Conservation (phyloP, 2,888 invertebrate genomes). For the Dynastes grantii region DNA sequence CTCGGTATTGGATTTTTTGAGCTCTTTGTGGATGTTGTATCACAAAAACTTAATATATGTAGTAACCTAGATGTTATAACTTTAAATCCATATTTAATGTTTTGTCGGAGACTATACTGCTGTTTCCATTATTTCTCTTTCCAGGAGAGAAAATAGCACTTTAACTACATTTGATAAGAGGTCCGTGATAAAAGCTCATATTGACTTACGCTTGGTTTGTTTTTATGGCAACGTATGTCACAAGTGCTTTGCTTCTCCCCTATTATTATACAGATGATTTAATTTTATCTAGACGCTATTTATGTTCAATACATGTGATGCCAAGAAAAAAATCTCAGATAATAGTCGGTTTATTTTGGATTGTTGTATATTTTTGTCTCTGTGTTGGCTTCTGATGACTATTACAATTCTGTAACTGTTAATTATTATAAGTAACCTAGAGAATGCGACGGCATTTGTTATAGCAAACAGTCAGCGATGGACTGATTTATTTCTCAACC, state of each 20-base stretch:
- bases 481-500: too few species aligned
- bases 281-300: constrained; percentile 5
- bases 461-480: too few species aligned
- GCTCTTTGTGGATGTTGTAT: too few species aligned
- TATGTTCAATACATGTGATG: constrained; percentile 6
- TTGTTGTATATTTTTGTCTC: neutral
- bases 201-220: neutral
- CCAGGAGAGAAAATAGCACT: too few species aligned
- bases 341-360: neutral
- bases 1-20: too few species aligned
- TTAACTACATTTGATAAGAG: too few species aligned
- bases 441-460: neutral
- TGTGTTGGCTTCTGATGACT: neutral
- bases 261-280: constrained; percentile 25
- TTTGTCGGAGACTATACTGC: too few species aligned
- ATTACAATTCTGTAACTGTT: neutral
- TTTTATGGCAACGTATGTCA: neutral
- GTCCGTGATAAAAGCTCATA: neutral
- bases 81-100: too few species aligned
- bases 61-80: too few species aligned
- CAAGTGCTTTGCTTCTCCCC: neutral
- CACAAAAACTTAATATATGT: too few species aligned
- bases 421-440: neutral
- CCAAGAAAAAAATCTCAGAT: constrained; percentile 16
- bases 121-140: too few species aligned